A percentile compares a stretch with the other conserved stretches of the same genome.
Evolutionary conservation across 2,888 invertebrate genomes (phyloP).

Genomic region (Isoperla grammatica): DNA sequence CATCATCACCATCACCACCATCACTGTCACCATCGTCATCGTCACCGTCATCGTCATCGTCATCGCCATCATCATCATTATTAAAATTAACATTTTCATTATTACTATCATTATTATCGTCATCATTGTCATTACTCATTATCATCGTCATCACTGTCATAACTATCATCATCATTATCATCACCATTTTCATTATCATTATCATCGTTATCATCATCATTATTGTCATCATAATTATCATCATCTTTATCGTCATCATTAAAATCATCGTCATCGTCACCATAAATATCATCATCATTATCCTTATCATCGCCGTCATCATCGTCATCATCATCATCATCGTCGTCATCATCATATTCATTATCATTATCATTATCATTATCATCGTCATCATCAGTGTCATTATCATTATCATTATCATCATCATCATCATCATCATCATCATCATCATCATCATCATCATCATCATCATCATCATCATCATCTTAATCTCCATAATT

Average conservation of each 20-base stretch:
- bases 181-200: background rate
- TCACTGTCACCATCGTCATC: background rate
- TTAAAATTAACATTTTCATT: background rate
- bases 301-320: background rate
- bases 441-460: background rate
- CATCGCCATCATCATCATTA: background rate
- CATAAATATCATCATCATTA: background rate
- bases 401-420: background rate
- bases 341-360: background rate
- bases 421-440: background rate
- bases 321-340: background rate
- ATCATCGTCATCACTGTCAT: background rate
- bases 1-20: too few species aligned
- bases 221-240: background rate
- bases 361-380: background rate
- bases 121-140: background rate
- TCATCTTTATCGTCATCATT: background rate
- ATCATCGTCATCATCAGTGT: background rate
- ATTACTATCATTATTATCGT: background rate
- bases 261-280: background rate
- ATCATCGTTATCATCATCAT: background rate
- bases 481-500: background rate
- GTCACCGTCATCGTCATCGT: background rate
- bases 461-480: background rate
- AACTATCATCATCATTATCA: background rate